Evolutionary conservation across 1,140 invertebrate species (phyloP).

Genomic region (Helicoverpa zea): DNA sequence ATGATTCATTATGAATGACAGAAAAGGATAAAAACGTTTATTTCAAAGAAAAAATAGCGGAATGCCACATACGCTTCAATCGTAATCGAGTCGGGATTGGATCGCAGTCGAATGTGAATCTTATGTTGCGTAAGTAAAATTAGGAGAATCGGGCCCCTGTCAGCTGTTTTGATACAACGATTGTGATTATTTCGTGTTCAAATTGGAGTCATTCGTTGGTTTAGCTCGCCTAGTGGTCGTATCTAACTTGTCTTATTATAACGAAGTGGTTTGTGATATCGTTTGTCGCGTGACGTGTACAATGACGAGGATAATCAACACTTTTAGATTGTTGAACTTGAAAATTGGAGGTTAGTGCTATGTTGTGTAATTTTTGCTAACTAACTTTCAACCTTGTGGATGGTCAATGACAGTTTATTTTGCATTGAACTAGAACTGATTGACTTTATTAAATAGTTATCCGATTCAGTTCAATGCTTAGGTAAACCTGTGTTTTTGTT

Average conservation of each 20-base stretch:
- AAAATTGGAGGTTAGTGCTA: constrained; percentile 64
- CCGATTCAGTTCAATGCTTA: no score
- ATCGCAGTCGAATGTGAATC: no score
- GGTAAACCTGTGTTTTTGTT: no score
- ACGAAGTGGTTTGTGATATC: constrained; percentile 1
- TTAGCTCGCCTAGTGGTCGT: background rate
- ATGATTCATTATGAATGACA: no score
- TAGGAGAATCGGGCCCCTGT: no score
- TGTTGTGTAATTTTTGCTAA: constrained; percentile 13
- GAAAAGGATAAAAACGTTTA: no score
- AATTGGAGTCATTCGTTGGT: background rate
- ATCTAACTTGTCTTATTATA: background rate
- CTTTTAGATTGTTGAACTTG: constrained; percentile 53
- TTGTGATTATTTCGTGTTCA: background rate
- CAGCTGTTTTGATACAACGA: constrained; percentile 28
- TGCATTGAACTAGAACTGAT: background rate
- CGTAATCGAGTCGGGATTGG: no score
- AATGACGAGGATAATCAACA: constrained; percentile 51
- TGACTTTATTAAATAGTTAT: no score
- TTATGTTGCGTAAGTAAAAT: no score
- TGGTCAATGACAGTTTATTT: constrained; percentile 2
- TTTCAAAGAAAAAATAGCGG: no score
- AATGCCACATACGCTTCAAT: no score
- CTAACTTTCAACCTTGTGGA: constrained; percentile 9
- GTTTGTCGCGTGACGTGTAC: constrained; percentile 24